Conservation (phyloP, 2,888 invertebrate genomes). For the Lithophane leautieri region DNA sequence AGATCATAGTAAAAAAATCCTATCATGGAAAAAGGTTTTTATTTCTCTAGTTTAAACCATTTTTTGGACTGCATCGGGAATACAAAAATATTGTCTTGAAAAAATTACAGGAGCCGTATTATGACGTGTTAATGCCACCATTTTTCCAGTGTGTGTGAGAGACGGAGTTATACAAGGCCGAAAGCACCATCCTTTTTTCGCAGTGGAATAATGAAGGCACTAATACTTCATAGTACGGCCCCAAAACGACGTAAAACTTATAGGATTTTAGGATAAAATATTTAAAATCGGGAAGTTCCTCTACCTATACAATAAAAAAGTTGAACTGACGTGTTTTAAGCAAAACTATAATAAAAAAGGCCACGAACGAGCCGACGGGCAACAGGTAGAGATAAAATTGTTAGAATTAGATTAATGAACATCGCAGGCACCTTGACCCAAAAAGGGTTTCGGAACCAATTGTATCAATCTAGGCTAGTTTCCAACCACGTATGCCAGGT, state of each 20-base stretch:
- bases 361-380: conserved; percentile 20
- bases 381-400: conserved; percentile 56
- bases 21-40: neutral
- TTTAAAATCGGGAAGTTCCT: neutral
- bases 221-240: no score
- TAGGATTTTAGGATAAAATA: neutral
- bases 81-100: no score
- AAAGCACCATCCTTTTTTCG: no score
- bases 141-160: no score
- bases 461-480: conserved; percentile 40
- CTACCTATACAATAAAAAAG: conserved; percentile 9
- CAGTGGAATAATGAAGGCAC: no score
- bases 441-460: conserved; percentile 55
- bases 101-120: no score
- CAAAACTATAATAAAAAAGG: conserved; percentile 29
- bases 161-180: no score
- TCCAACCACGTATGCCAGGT: conserved; percentile 40
- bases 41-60: neutral
- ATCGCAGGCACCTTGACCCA: conserved; percentile 57
- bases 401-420: conserved; percentile 58
- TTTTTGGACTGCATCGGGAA: no score
- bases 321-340: conserved; percentile 6
- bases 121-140: no score
- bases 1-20: neutral
- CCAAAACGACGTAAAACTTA: neutral